phyloP scores from a whole-genome alignment of 2,888 invertebrate genomes.

The Terebella lapidaria region DNA sequence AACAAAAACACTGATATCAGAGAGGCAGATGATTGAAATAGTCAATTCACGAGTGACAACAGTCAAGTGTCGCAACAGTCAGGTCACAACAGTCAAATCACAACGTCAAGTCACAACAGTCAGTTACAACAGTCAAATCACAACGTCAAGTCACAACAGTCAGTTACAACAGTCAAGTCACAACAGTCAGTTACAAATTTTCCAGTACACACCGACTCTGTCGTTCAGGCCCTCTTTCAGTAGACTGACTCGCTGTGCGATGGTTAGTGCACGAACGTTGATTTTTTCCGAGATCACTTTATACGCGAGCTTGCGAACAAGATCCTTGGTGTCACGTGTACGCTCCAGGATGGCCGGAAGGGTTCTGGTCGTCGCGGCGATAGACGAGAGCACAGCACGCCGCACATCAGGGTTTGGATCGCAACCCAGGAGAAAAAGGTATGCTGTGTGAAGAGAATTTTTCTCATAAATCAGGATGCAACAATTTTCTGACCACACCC shows the following conservation, averaged over 20 bases:
- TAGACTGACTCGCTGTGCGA: constrained; percentile 63
- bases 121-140: no score
- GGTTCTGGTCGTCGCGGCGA: constrained; percentile 69
- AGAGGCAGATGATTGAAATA: no score
- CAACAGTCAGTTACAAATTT: neutral
- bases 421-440: constrained; percentile 43
- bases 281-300: constrained; percentile 57
- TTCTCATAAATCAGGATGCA: no score
- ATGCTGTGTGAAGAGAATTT: constrained; percentile 45
- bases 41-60: no score
- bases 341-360: constrained; percentile 68
- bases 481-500: no score
- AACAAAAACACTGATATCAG: no score
- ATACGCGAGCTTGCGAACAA: constrained; percentile 65
- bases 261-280: constrained; percentile 61
- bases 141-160: no score
- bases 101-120: no score
- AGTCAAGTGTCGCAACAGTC: no score
- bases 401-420: constrained; percentile 74
- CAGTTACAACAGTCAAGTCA: no score
- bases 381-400: constrained; percentile 67
- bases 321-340: constrained; percentile 72
- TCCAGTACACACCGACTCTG: constrained; percentile 53
- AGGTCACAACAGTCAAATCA: no score
- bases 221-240: constrained; percentile 65